These are phyloP conservation scores for Muscicapa striata DNA, from an alignment of 2,797 vertebrate genomes.

Conservation along the genomic window DNA sequence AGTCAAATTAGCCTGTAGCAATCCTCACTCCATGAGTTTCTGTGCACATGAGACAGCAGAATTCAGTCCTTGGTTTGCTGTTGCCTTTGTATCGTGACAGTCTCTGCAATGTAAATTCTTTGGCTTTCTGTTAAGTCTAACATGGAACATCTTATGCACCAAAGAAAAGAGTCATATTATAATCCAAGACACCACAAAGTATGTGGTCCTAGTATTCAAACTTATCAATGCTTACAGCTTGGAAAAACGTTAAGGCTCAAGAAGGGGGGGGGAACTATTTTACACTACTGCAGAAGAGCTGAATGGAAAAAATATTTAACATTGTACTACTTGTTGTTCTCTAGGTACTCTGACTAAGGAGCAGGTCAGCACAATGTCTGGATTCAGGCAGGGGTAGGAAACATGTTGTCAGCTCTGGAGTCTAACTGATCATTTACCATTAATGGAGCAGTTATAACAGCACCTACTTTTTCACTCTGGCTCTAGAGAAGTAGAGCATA, in stretches of 20 bases:
- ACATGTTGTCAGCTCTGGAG: neutral
- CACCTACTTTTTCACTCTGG: neutral
- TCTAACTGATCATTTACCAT: neutral
- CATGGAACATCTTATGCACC: constrained; percentile 10
- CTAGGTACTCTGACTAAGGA: neutral
- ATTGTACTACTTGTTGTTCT: neutral
- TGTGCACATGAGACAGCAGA: neutral
- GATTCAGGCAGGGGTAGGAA: neutral
- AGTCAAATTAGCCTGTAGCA: neutral
- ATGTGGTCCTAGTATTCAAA: neutral
- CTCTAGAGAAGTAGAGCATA: constrained; percentile 22
- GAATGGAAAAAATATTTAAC: neutral
- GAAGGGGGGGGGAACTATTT: neutral
- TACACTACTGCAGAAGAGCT: neutral
- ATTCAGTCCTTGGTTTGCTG: constrained; percentile 14
- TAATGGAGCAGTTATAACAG: neutral
- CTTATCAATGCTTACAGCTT: neutral
- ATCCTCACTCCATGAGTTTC: constrained; percentile 39
- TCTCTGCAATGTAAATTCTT: constrained; percentile 40
- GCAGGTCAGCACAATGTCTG: neutral
- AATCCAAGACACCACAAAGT: neutral
- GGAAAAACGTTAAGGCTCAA: constrained; percentile 36
- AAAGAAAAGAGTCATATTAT: constrained; percentile 1
- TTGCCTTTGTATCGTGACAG: neutral
- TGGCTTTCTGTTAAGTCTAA: constrained; percentile 43